Percentiles rank a stretch among this genome's conserved stretches.
Conservation (phyloP, 1,140 invertebrate species). For the Danaus plexippus region DNA sequence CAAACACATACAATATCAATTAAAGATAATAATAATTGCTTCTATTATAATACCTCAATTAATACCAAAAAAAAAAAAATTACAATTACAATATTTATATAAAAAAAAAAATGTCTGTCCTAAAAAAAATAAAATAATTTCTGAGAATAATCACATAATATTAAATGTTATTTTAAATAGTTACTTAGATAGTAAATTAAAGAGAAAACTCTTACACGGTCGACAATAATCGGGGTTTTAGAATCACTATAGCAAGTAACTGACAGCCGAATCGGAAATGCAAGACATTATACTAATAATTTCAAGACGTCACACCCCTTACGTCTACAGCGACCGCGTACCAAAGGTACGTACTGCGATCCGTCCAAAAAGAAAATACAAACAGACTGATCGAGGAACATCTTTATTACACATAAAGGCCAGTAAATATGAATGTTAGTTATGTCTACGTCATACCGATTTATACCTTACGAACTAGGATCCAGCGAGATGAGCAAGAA, state of each 20-base stretch:
- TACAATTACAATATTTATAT: too few relatives aligned
- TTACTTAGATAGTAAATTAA: constrained; percentile 38
- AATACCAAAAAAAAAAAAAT: constrained; percentile 19
- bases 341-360: constrained; percentile 44
- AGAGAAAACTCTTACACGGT: constrained; percentile 35
- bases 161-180: constrained; percentile 18
- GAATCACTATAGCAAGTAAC: constrained; percentile 41
- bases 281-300: constrained; percentile 36
- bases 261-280: constrained; percentile 44
- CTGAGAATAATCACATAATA: constrained; percentile 31
- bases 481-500: constrained; percentile 56
- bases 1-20: constrained; percentile 45
- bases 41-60: constrained; percentile 44
- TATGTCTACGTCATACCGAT: constrained; percentile 57
- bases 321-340: constrained; percentile 51
- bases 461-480: constrained; percentile 52
- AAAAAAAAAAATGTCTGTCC: constrained; percentile 20
- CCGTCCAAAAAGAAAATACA: constrained; percentile 33
- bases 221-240: constrained; percentile 45
- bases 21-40: constrained; percentile 23
- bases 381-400: constrained; percentile 51
- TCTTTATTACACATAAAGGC: constrained; percentile 53
- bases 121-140: constrained; percentile 38
- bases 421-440: constrained; percentile 63
- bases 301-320: constrained; percentile 58